These are phyloP conservation scores for Cotesia typhae DNA, from an alignment of 1,140 invertebrate species.

Conservation along the genomic window DNA sequence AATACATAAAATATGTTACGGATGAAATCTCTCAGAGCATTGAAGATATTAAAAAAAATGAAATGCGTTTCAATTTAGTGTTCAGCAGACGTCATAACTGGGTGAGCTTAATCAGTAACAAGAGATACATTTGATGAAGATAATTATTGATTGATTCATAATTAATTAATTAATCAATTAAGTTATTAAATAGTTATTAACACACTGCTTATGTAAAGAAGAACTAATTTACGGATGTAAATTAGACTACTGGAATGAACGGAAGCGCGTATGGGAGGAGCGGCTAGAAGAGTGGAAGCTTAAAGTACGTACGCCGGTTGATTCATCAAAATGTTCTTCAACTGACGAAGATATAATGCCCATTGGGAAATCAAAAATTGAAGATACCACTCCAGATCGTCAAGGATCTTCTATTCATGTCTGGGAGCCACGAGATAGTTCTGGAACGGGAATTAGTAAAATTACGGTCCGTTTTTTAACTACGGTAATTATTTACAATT, in stretches of 20 bases:
- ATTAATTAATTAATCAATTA: neutral
- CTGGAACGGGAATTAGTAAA: conserved; percentile 8
- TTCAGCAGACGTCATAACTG: neutral
- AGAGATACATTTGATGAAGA: neutral
- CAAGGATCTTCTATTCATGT: conserved; percentile 11
- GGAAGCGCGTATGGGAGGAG: conserved; percentile 42
- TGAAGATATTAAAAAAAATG: conserved; percentile 43
- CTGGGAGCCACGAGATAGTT: neutral
- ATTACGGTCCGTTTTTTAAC: neutral
- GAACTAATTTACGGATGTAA: conserved; percentile 42
- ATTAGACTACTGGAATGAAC: conserved; percentile 41
- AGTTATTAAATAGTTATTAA: conserved; percentile 32
- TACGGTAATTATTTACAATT: no score
- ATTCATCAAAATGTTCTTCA: neutral
- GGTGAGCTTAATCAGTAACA: neutral
- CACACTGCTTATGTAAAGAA: conserved; percentile 23
- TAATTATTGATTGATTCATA: conserved; percentile 1
- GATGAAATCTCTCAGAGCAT: conserved; percentile 45
- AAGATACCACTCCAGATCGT: neutral
- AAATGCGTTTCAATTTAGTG: conserved; percentile 19
- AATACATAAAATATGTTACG: conserved; percentile 47
- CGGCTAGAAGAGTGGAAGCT: conserved; percentile 40
- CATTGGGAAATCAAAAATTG: neutral
- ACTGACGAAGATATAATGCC: conserved; percentile 34
- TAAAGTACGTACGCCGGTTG: neutral